A percentile compares a stretch with the other conserved stretches of the same genome.
These are phyloP conservation scores for Sardinella longiceps DNA, from an alignment of 2,797 vertebrate genomes.

Conservation along the genomic window DNA sequence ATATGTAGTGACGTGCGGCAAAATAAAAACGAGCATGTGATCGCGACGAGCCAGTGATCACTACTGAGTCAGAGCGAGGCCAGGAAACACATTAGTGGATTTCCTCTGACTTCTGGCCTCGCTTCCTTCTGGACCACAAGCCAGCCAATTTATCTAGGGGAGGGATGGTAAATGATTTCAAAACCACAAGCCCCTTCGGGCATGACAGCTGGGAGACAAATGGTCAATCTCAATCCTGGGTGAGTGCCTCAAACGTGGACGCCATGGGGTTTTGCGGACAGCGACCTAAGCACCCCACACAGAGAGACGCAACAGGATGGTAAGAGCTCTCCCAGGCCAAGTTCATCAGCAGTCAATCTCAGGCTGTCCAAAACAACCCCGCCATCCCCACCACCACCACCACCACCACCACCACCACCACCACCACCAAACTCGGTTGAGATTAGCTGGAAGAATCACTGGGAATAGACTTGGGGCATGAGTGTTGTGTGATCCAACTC, in stretches of 20 bases:
- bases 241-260: neutral
- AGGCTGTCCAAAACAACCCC: neutral
- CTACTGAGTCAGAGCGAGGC: constrained; percentile 27
- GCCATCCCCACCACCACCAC: too few species aligned
- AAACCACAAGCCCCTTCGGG: constrained; percentile 21
- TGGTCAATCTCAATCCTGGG: neutral
- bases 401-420: too few species aligned
- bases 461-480: neutral
- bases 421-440: neutral
- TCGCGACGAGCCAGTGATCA: constrained; percentile 14
- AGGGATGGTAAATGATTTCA: constrained; percentile 35
- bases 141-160: constrained; percentile 44
- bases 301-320: neutral
- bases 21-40: neutral
- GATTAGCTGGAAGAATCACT: neutral
- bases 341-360: neutral
- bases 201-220: constrained; percentile 36
- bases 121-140: constrained; percentile 45
- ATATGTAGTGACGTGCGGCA: neutral
- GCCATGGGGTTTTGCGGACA: neutral
- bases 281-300: neutral
- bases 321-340: neutral
- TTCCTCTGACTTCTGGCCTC: constrained; percentile 46
- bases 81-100: constrained; percentile 53
- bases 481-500: neutral